Percentiles rank a stretch among this genome's conserved stretches.
Conservation (phyloP, 2,797 vertebrate genomes). For the Halcyon leucocephala region DNA sequence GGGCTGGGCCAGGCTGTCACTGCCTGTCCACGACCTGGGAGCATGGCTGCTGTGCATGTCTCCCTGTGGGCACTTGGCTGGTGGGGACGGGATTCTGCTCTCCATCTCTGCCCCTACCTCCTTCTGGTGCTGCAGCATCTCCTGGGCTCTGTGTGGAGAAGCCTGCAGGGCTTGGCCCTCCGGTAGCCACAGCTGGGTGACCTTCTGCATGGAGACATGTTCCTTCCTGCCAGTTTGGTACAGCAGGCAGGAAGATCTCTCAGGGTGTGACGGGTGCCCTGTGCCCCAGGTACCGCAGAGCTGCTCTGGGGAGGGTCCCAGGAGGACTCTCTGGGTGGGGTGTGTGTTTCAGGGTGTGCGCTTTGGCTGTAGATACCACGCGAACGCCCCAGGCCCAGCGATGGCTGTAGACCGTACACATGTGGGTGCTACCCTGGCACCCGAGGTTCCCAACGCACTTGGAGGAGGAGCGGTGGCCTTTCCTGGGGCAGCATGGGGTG, state of each 20-base stretch:
- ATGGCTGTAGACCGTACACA: accelerated
- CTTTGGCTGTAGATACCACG: accelerated
- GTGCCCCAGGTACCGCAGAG: accelerated
- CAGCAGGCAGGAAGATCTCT: background rate
- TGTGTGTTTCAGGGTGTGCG: accelerated
- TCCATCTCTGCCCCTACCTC: background rate
- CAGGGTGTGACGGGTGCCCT: accelerated
- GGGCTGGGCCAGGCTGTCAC: background rate
- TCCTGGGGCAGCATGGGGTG: accelerated
- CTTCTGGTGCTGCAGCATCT: background rate
- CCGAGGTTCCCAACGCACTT: accelerated
- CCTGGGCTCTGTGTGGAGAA: background rate
- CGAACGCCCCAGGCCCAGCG: accelerated
- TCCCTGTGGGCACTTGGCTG: background rate
- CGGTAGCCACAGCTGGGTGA: accelerated
- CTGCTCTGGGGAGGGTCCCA: background rate
- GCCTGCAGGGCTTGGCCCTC: background rate
- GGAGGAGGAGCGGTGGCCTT: accelerated
- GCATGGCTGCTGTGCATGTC: accelerated
- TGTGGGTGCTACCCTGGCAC: background rate
- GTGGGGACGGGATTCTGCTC: accelerated
- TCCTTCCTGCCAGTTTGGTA: accelerated
- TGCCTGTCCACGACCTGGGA: background rate
- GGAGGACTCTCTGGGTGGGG: background rate
- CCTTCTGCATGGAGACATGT: too few relatives aligned